Base-by-base conservation (phyloP, 2,797 vertebrate genomes). In the Fratercula arctica region DNA sequence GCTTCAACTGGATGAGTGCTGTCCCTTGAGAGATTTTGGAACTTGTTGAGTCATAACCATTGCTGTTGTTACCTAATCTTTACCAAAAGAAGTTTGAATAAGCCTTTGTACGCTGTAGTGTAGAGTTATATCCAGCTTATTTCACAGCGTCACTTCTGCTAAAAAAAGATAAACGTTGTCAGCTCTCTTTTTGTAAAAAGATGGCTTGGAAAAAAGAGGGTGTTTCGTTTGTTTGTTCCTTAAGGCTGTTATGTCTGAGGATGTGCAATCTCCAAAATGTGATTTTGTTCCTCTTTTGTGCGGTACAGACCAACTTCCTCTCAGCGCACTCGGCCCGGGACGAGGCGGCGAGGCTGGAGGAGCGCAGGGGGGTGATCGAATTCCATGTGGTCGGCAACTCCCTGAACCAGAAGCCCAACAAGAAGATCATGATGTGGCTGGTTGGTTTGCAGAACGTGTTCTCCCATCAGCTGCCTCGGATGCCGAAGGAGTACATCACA, bases 401-500 rank as follows among this genome's bases (percentile, higher is more conserved):
- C 20, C 96, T 99, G 85, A 99, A 98, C 98, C 99, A 99, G 96
- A 99, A 99, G 92, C 99, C 99, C 93, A 99, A 99, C 91, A 99
- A 99, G 98, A 99, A 99, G 98, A 99, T 99, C 95, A 97, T 99
- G 97, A 99, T 99, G 98, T 99, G 99, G 99, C 98, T 99, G 37
- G 99, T 99, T 14, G 99, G 99, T 66, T 98, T 99, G n/a, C 99
- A 99, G 98, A 99, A 99, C 0, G 99, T 99, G 21, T 99, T 99
- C 97, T 99, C 99, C 54, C 99, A 99, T 96, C 99, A 99, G 97
- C 98, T 99, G 69, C 99, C 99, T 48, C 98, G 99, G 31, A 99
- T 99, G 99, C 99, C 99, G 5, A 99, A 99, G 95, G 99, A 99
- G 80, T 99, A 99, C 96, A 99, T 99, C 97, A 99, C 99, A 1